These are phyloP conservation scores for Podarcis lilfordi DNA, from an alignment of 2,797 vertebrate species.

Conservation along the genomic window DNA sequence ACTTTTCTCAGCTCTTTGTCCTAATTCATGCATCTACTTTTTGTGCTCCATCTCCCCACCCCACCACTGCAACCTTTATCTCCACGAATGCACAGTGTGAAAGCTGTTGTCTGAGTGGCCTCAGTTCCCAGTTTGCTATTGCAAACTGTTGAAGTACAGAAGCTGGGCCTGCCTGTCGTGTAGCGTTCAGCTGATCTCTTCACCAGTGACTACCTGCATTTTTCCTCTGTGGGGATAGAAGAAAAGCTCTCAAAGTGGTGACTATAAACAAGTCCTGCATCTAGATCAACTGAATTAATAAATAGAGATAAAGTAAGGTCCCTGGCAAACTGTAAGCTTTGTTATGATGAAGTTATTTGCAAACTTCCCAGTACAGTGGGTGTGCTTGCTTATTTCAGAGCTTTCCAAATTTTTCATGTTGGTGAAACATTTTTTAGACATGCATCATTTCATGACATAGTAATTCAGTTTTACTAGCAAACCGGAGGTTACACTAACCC, in stretches of 20 bases:
- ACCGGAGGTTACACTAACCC: no score
- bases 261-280: background rate
- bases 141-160: background rate
- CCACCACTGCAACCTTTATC: background rate
- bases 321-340: background rate
- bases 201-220: background rate
- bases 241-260: background rate
- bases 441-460: no score
- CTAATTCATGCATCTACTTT: background rate
- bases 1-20: background rate
- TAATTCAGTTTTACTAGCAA: no score
- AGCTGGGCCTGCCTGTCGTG: background rate
- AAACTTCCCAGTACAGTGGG: background rate
- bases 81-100: background rate
- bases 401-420: no score
- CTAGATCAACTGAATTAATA: background rate
- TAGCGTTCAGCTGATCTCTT: background rate
- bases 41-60: background rate
- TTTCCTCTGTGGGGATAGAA: background rate
- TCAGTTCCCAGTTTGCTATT: no score
- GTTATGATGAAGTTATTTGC: background rate
- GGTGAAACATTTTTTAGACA: no score
- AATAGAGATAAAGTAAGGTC: background rate
- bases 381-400: background rate
- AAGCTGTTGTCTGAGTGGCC: background rate